Percentiles rank a stretch among this genome's conserved stretches.
Evolutionary conservation across 2,888 invertebrate species (phyloP).

Genomic region (Drosophila emarginata): DNA sequence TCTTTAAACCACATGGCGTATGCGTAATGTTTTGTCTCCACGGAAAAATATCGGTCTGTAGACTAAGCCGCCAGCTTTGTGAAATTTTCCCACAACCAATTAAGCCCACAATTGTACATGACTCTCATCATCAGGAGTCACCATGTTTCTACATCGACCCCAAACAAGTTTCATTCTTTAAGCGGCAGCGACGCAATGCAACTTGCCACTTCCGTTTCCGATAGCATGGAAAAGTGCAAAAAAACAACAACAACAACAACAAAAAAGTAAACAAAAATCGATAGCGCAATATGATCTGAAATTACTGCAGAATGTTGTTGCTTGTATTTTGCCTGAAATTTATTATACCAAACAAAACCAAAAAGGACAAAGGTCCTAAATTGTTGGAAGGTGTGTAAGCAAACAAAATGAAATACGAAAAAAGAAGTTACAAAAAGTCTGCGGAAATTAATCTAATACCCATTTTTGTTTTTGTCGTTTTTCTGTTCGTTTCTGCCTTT

Average conservation of each 20-base stretch:
- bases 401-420: constrained; percentile 10
- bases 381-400: background rate
- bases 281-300: constrained; percentile 56
- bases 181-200: constrained; percentile 62
- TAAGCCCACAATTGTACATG: background rate
- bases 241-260: constrained; percentile 32
- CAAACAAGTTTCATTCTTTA: constrained; percentile 16
- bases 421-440: background rate
- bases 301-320: constrained; percentile 51
- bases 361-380: constrained; percentile 53
- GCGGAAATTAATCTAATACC: constrained; percentile 36
- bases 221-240: constrained; percentile 34
- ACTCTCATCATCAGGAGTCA: background rate
- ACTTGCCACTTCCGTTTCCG: constrained; percentile 72
- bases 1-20: constrained; percentile 51
- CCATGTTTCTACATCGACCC: background rate
- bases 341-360: constrained; percentile 53
- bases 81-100: background rate
- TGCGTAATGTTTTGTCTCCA: constrained; percentile 44
- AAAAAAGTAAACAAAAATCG: constrained; percentile 44
- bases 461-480: constrained; percentile 14
- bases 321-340: constrained; percentile 56
- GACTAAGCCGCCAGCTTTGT: background rate
- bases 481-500: constrained; percentile 12
- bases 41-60: background rate